Percentiles rank a stretch among this genome's conserved stretches.
These are phyloP conservation scores for Anhinga rufa DNA, from an alignment of 2,113 vertebrate species.

Conservation along the genomic window DNA sequence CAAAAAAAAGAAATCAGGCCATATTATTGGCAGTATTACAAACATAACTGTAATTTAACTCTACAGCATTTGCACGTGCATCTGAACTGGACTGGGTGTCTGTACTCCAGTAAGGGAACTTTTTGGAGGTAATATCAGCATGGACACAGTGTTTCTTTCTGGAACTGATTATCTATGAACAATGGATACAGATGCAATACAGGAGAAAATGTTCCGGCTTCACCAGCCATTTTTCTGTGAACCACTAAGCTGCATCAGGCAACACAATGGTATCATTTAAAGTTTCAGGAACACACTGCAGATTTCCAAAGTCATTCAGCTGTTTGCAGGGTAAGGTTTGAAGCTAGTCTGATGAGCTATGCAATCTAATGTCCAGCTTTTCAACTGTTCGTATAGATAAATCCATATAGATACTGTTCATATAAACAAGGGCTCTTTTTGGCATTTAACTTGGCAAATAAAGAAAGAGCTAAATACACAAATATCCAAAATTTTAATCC, in stretches of 20 bases:
- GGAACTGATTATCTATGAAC: not conserved
- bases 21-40: not conserved
- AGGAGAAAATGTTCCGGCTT: not conserved
- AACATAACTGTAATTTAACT: not conserved
- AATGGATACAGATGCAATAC: not conserved
- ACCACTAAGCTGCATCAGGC: not conserved
- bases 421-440: not conserved
- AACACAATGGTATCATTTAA: not conserved
- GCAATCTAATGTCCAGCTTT: not conserved
- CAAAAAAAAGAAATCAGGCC: not conserved
- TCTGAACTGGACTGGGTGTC: not conserved
- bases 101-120: not conserved
- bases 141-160: not conserved
- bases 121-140: not conserved
- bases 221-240: not conserved
- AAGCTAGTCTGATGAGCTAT: not conserved
- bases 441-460: not conserved
- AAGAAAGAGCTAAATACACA: not conserved
- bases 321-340: not conserved
- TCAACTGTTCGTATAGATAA: not conserved
- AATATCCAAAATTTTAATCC: not conserved
- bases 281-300: not conserved
- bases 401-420: not conserved
- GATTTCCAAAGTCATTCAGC: not conserved
- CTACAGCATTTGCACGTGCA: fast-evolving